phyloP scores from a whole-genome alignment of 2,113 vertebrate species.

The Xenopus borealis region DNA sequence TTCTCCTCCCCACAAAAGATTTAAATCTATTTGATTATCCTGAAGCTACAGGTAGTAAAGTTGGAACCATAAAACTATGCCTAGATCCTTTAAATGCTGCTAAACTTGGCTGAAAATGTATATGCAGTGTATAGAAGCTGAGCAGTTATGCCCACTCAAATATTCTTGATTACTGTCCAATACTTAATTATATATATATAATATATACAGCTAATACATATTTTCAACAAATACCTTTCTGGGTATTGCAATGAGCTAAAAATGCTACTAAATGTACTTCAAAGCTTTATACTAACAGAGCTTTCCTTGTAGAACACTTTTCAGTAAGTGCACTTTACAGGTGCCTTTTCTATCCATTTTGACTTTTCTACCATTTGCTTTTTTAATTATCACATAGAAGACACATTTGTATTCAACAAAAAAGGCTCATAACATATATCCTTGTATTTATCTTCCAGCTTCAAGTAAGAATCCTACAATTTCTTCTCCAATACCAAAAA shows the following conservation, averaged over 20 bases:
- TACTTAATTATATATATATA: too few relatives aligned
- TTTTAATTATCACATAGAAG: slow-evolving; percentile 5
- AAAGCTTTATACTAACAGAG: background rate
- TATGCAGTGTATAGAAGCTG: too few relatives aligned
- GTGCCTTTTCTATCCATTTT: background rate
- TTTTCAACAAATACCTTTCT: background rate
- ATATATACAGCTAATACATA: background rate
- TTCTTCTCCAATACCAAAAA: slow-evolving; percentile 18
- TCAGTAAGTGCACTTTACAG: background rate
- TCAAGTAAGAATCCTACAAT: slow-evolving; percentile 7
- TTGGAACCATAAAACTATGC: background rate
- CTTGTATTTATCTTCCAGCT: slow-evolving; percentile 34
- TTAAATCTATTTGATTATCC: background rate
- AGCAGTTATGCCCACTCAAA: background rate
- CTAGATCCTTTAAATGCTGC: background rate
- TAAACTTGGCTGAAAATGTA: background rate
- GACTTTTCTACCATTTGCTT: background rate
- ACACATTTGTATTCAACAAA: background rate
- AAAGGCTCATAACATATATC: slow-evolving; percentile 1
- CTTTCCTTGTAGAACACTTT: slow-evolving; percentile 1
- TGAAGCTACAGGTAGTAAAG: background rate
- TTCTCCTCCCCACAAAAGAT: background rate
- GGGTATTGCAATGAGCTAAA: background rate
- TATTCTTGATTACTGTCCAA: background rate
- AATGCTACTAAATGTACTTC: background rate